Evolutionary conservation across 2,797 vertebrate genomes (phyloP).

Genomic region (Mormyrus proboscirostris): DNA sequence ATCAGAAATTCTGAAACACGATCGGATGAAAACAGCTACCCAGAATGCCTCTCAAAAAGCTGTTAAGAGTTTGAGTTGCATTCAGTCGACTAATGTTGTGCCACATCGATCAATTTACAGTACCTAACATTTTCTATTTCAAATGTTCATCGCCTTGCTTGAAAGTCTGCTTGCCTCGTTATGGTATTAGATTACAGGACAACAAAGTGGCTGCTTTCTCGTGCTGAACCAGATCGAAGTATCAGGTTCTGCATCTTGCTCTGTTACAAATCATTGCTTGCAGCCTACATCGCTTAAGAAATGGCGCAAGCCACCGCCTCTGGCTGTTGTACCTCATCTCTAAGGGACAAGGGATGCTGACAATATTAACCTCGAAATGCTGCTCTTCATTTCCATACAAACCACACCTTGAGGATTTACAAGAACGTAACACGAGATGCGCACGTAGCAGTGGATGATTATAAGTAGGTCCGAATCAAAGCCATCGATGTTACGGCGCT

Average conservation of each 20-base stretch:
- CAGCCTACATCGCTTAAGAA: neutral
- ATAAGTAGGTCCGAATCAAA: neutral
- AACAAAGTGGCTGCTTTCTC: conserved; percentile 24
- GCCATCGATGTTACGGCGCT: neutral
- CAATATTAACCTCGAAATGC: neutral
- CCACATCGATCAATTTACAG: conserved; percentile 29
- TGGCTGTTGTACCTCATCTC: neutral
- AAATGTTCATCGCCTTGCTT: conserved; percentile 22
- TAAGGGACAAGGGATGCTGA: neutral
- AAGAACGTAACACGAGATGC: neutral
- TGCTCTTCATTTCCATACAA: neutral
- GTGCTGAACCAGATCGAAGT: conserved; percentile 20
- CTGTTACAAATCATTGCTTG: conserved; percentile 13
- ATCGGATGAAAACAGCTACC: conserved; percentile 12
- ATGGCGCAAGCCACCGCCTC: neutral
- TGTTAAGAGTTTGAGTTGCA: conserved; percentile 15
- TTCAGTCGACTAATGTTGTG: conserved; percentile 27
- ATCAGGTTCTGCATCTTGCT: conserved; percentile 6
- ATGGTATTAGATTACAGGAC: conserved; percentile 30
- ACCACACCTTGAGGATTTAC: neutral
- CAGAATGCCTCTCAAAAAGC: conserved; percentile 5
- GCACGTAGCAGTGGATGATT: neutral
- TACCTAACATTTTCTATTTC: conserved; percentile 25
- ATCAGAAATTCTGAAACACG: conserved; percentile 19
- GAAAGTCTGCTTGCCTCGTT: conserved; percentile 27